phyloP scores from a whole-genome alignment of 2,888 invertebrate species.

The Nemotelus pantherinus region DNA sequence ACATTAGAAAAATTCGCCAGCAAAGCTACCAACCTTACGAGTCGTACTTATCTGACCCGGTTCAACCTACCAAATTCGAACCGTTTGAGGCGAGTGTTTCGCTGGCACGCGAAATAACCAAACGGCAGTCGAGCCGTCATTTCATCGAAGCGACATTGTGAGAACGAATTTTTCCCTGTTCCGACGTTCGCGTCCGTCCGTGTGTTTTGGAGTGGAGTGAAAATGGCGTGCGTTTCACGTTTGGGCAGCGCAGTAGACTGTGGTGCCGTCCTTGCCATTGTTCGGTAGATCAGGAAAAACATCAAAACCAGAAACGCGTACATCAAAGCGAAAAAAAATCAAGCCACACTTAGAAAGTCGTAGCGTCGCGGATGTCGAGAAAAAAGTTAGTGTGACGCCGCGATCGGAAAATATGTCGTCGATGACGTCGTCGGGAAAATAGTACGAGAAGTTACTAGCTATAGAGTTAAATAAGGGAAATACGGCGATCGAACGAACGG shows the following conservation, averaged over 20 bases:
- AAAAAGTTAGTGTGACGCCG: conserved; percentile 18
- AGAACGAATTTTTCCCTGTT: conserved; percentile 9
- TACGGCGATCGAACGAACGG: background rate
- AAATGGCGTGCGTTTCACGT: conserved; percentile 43
- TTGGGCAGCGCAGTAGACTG: conserved; percentile 31
- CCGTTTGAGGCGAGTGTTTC: background rate
- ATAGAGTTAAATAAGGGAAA: conserved; percentile 6
- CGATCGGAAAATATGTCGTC: conserved; percentile 31
- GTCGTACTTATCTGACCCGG: background rate
- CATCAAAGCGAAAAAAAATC: background rate
- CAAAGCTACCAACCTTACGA: too few species aligned
- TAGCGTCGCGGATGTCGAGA: background rate
- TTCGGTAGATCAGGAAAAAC: background rate
- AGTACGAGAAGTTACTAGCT: background rate
- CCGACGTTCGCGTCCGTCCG: conserved; percentile 19
- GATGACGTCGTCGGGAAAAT: conserved; percentile 12
- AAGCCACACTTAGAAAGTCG: background rate
- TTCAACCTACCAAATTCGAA: background rate
- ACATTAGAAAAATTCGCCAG: too few species aligned
- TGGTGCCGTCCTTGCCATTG: conserved; percentile 4
- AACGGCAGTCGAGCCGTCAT: conserved; percentile 40
- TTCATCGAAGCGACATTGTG: conserved; percentile 13
- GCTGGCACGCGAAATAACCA: background rate
- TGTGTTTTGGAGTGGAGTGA: conserved; percentile 37
- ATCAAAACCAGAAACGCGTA: background rate